These are phyloP conservation scores for Eurypyga helias DNA, from an alignment of 2,113 vertebrate genomes.

Conservation along the genomic window DNA sequence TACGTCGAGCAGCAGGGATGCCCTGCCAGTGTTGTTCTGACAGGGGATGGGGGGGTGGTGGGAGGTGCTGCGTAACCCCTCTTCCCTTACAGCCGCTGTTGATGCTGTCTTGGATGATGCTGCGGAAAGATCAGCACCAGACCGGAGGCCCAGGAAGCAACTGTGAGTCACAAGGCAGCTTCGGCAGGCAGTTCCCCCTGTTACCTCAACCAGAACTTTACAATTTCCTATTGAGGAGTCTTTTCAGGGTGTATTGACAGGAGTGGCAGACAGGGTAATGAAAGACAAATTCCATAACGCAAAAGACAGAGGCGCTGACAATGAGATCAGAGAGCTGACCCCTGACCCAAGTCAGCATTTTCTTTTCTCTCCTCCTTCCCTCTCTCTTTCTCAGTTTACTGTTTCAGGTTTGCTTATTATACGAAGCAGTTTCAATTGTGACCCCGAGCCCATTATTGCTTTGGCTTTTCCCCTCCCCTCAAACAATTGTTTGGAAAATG, in stretches of 20 bases:
- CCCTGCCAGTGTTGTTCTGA: background rate
- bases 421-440: slow-evolving; percentile 70
- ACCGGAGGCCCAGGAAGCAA: background rate
- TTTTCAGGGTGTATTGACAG: slow-evolving; percentile 68
- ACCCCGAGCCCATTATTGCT: slow-evolving; percentile 78
- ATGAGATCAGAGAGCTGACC: slow-evolving; percentile 85
- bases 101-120: background rate
- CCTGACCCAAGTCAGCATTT: slow-evolving; percentile 81
- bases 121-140: background rate
- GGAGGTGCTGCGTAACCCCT: background rate
- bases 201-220: slow-evolving; percentile 66
- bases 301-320: slow-evolving; percentile 75
- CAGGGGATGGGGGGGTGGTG: fast-evolving
- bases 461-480: slow-evolving; percentile 24
- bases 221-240: slow-evolving; percentile 57
- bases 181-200: background rate
- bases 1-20: background rate
- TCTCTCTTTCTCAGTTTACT: slow-evolving; percentile 49
- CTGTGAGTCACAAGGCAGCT: background rate
- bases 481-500: slow-evolving; percentile 82
- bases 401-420: slow-evolving; percentile 45
- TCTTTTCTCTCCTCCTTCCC: slow-evolving; percentile 74
- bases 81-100: background rate
- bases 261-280: slow-evolving; percentile 79
- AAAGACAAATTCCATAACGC: slow-evolving; percentile 81